A percentile compares a stretch with the other conserved stretches of the same genome.
phyloP scores from a whole-genome alignment of 2,797 vertebrate species.

The Dendrocincla fuliginosa region DNA sequence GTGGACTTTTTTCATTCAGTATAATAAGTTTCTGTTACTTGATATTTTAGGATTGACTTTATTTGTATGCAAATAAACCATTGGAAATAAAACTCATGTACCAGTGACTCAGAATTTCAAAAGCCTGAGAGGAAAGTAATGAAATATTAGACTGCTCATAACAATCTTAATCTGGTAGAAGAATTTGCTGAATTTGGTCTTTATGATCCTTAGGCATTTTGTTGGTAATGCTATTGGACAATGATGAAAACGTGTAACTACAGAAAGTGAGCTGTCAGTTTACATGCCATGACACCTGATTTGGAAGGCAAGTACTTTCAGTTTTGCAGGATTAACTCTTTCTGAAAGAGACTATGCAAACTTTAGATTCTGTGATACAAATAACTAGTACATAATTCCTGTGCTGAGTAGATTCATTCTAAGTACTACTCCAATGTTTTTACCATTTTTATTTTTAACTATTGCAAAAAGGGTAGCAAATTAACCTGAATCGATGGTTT shows the following conservation, averaged over 20 bases:
- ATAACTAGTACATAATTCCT: not conserved
- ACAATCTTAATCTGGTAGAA: not conserved
- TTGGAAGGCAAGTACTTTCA: not conserved
- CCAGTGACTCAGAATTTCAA: constrained; percentile 15
- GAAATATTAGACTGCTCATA: not conserved
- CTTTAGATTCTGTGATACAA: not conserved
- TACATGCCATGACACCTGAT: not conserved
- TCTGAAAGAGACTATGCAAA: not conserved
- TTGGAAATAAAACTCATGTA: not conserved
- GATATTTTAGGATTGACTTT: not conserved
- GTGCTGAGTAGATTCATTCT: not conserved
- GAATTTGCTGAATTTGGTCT: constrained; percentile 16
- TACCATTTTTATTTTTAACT: not conserved
- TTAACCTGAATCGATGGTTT: not conserved
- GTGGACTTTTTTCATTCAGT: not conserved
- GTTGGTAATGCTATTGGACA: not conserved
- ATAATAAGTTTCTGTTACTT: not conserved
- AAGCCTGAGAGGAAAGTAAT: not conserved
- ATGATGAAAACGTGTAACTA: not conserved
- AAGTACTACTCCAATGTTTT: not conserved
- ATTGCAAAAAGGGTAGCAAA: not conserved
- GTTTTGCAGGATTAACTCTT: not conserved
- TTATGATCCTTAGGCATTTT: not conserved
- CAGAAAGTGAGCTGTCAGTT: not conserved
- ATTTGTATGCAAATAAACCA: constrained; percentile 18